These are phyloP conservation scores for Saxidomus purpurata DNA, from an alignment of 1,140 invertebrate species.

Conservation along the genomic window DNA sequence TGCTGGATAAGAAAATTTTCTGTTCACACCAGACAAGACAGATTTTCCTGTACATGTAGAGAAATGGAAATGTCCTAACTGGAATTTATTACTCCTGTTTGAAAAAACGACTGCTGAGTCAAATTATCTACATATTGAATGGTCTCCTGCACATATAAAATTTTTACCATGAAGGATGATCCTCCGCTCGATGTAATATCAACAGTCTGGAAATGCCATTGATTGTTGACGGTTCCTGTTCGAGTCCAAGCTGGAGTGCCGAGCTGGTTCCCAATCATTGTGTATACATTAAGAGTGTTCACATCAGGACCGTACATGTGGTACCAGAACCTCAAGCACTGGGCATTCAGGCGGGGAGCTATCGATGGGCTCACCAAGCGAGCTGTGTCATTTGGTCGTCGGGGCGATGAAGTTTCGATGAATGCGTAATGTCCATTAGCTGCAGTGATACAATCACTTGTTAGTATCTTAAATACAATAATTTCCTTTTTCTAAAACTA, in stretches of 20 bases:
- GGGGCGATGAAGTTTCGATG: conserved; percentile 88
- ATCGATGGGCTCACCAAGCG: conserved; percentile 87
- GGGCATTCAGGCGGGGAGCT: conserved; percentile 54
- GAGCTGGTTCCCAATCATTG: conserved; percentile 67
- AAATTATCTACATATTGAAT: no score
- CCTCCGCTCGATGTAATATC: conserved; percentile 72
- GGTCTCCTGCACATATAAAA: no score
- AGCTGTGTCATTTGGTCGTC: conserved; percentile 90
- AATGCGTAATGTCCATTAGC: conserved; percentile 77
- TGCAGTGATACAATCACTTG: conserved; percentile 8
- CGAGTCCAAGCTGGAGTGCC: conserved; percentile 74
- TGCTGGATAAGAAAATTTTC: no score
- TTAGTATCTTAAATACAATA: no score
- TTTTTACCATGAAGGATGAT: conserved; percentile 67
- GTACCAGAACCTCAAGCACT: conserved; percentile 89
- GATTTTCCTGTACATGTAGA: no score
- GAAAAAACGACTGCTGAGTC: no score
- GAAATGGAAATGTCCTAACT: no score
- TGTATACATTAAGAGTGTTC: conserved; percentile 79
- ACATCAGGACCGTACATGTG: conserved; percentile 86
- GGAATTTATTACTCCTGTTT: no score
- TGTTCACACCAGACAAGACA: no score
- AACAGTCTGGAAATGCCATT: conserved; percentile 79
- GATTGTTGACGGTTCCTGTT: conserved; percentile 80
- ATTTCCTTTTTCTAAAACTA: no score